Conservation (phyloP, 2,797 vertebrate species). For the Oreortyx pictus region DNA sequence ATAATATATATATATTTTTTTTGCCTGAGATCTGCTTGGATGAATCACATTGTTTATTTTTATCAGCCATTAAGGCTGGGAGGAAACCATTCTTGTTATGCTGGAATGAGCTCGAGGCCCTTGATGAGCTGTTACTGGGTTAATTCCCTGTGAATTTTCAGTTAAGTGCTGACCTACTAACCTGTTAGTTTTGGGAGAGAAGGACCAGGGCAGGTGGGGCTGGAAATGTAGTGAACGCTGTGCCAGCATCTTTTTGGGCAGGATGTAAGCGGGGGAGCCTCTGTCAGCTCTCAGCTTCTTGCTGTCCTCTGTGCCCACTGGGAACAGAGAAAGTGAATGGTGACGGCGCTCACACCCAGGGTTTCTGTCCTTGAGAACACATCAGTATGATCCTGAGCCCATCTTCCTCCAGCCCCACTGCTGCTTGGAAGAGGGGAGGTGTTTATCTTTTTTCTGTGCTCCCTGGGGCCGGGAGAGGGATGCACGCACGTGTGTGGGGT, state of each 20-base stretch:
- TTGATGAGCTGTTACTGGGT: conserved; percentile 47
- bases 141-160: conserved; percentile 55
- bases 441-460: background rate
- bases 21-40: conserved; percentile 24
- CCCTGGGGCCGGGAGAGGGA: background rate
- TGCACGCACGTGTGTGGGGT: background rate
- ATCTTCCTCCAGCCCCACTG: background rate
- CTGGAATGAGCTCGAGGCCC: background rate
- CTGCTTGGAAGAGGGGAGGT: background rate
- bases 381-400: background rate
- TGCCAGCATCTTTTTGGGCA: background rate
- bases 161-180: conserved; percentile 44
- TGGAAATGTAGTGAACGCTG: background rate
- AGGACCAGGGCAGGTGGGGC: background rate
- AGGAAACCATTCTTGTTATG: conserved; percentile 18
- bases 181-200: conserved; percentile 12
- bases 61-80: background rate
- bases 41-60: conserved; percentile 56
- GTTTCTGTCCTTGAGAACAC: background rate
- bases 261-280: background rate
- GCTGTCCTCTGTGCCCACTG: background rate
- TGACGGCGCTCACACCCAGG: background rate
- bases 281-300: background rate
- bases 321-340: background rate
- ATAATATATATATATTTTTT: conserved; percentile 9